A percentile compares a stretch with the other conserved stretches of the same genome.
These are phyloP conservation scores for Scrobipalpa costella DNA, from an alignment of 2,888 invertebrate species.

Conservation along the genomic window DNA sequence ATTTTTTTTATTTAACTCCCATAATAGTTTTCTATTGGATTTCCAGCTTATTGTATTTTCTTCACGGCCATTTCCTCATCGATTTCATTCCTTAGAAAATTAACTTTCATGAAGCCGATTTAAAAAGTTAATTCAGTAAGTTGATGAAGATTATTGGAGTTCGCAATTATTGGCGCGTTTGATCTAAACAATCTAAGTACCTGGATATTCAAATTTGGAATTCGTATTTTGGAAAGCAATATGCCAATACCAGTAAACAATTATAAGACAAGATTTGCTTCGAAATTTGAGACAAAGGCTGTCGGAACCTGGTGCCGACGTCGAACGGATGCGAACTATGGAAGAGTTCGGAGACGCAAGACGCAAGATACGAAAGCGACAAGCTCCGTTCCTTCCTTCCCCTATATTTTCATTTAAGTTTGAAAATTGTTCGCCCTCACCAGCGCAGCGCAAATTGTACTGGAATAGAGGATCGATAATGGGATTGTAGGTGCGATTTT, in stretches of 20 bases:
- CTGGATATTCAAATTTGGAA: background rate
- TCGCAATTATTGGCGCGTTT: background rate
- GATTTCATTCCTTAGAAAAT: background rate
- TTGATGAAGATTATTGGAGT: background rate
- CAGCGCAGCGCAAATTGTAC: slow-evolving; percentile 73
- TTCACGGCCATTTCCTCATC: background rate
- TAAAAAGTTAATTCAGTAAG: background rate
- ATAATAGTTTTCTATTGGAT: slow-evolving; percentile 26
- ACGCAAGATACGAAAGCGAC: slow-evolving; percentile 38
- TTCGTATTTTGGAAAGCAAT: slow-evolving; percentile 14
- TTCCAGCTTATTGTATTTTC: slow-evolving; percentile 13
- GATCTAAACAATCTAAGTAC: background rate
- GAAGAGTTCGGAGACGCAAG: slow-evolving; percentile 45
- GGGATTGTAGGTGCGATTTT: slow-evolving; percentile 76
- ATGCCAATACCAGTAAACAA: slow-evolving; percentile 21
- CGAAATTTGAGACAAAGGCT: slow-evolving; percentile 45
- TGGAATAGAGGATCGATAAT: slow-evolving; percentile 77
- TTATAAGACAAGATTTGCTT: slow-evolving; percentile 30
- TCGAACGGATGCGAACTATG: slow-evolving; percentile 49
- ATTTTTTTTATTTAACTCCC: slow-evolving; percentile 23
- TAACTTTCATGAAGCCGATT: background rate
- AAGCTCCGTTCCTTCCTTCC: slow-evolving; percentile 48
- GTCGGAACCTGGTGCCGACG: slow-evolving; percentile 42
- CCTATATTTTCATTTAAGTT: slow-evolving; percentile 79
- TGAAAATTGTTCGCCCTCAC: slow-evolving; percentile 72